Evolutionary conservation across 2,888 invertebrate species (phyloP).

Genomic region (Ganaspis brasiliensis): DNA sequence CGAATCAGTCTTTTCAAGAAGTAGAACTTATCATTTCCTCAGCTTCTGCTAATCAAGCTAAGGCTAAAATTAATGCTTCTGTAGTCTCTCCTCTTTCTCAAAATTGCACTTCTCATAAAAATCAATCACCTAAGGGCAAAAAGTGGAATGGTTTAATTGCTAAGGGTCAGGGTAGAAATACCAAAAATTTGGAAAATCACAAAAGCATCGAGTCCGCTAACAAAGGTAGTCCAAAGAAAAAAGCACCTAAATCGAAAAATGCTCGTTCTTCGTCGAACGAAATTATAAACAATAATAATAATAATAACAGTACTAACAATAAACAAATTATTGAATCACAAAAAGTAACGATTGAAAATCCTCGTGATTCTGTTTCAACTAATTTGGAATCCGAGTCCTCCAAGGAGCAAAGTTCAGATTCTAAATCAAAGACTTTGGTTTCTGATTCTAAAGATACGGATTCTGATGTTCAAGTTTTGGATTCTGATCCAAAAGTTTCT

Average conservation of each 20-base stretch:
- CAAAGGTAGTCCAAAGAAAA: slow-evolving; percentile 26
- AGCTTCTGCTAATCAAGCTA: slow-evolving; percentile 31
- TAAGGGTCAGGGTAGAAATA: slow-evolving; percentile 20
- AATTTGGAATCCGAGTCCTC: background rate
- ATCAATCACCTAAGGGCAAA: slow-evolving; percentile 20
- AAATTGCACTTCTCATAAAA: slow-evolving; percentile 1
- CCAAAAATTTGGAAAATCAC: slow-evolving; percentile 4
- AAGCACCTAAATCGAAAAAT: background rate
- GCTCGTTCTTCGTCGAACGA: background rate
- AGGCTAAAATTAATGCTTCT: slow-evolving; percentile 15
- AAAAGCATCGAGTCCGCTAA: background rate
- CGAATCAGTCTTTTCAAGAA: slow-evolving; percentile 72
- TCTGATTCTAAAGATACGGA: background rate
- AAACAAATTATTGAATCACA: background rate
- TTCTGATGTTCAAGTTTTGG: background rate
- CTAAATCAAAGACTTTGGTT: background rate
- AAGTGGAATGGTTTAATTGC: slow-evolving; percentile 6
- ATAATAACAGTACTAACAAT: slow-evolving; percentile 2
- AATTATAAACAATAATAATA: slow-evolving; percentile 9
- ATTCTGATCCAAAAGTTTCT: background rate
- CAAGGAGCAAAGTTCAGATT: background rate
- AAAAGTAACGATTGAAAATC: background rate
- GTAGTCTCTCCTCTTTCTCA: background rate
- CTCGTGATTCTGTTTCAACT: background rate
- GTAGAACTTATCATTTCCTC: slow-evolving; percentile 58